A percentile compares a stretch with the other conserved stretches of the same genome.
Conservation (phyloP, 2,797 vertebrate species). For the Sitta carolinensis region DNA sequence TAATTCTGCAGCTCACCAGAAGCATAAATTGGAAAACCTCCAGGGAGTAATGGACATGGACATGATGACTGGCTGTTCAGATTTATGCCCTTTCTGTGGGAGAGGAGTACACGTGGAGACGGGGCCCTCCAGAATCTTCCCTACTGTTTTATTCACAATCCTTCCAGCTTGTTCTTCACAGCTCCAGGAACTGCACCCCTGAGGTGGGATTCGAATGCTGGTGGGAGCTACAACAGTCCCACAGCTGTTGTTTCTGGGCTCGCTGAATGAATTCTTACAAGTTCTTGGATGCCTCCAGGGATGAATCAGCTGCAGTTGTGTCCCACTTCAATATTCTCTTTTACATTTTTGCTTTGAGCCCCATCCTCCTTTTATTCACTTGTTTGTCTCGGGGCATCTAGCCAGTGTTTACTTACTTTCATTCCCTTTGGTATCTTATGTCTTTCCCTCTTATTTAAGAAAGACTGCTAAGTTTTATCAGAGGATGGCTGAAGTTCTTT, state of each 20-base stretch:
- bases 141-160: not conserved
- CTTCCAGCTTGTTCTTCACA: not conserved
- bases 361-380: not conserved
- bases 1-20: not conserved
- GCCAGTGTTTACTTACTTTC: not conserved
- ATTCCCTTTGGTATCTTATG: not conserved
- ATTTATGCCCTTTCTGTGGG: not conserved
- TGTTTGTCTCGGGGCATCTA: not conserved
- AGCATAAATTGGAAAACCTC: not conserved
- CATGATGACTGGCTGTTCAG: not conserved
- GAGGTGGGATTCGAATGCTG: not conserved
- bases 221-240: not conserved
- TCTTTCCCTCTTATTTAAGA: not conserved
- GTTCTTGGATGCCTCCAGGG: not conserved
- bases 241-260: not conserved
- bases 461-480: not conserved
- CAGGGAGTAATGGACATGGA: not conserved
- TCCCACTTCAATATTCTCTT: not conserved
- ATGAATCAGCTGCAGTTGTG: not conserved
- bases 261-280: not conserved
- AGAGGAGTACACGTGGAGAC: not conserved
- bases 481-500: not conserved
- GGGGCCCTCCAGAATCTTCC: not conserved
- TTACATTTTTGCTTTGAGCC: not conserved
- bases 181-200: not conserved